Base-by-base conservation (phyloP, 2,888 invertebrate species). In the Pteria penguin region DNA sequence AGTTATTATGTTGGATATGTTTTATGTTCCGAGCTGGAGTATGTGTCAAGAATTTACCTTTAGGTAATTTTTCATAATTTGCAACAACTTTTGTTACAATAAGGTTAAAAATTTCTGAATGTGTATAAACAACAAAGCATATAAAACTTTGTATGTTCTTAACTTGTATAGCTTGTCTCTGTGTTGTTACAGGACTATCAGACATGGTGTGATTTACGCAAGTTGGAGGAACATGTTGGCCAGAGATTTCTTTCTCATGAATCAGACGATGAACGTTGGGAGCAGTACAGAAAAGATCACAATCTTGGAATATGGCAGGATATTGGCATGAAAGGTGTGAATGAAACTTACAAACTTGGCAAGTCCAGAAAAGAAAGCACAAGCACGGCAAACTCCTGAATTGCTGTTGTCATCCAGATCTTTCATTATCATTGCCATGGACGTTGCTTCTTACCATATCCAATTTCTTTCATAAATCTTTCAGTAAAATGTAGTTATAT, bases 141-240 rank as follows among this genome's bases (percentile, higher is more conserved):
- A n/a, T n/a, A n/a, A n/a, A n/a, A n/a, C n/a, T n/a, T n/a, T n/a
- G n/a, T n/a, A n/a, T n/a, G n/a, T n/a, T n/a, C n/a, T n/a, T n/a
- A n/a, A n/a, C n/a, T n/a, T n/a, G n/a, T n/a, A n/a, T n/a, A 45
- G 8, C 18, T 45, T 45, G 11, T 18, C 45, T 45, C 45, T 45
- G 45, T 18, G 11, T 57, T 32, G n/a, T 63, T 55, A 4, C 88
- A 96, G 95, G 95, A 97, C 92, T 96, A 96, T 91, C 95, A 97
- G 92, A 97, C 98, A 4, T 99, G 98, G 97, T 95, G 95, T 86
- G 99, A 99, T 93, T 94, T 99, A 88, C 94, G 98, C 71, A 95
- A 95, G 86, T 94, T 99, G 71, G 98, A 99, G 93, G 94, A 82
- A 32, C 71, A 94, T 55, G 95, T 96, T 45, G 95, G 95, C 31